Conservation (phyloP, 2,797 vertebrate genomes). For the Synanceia verrucosa region DNA sequence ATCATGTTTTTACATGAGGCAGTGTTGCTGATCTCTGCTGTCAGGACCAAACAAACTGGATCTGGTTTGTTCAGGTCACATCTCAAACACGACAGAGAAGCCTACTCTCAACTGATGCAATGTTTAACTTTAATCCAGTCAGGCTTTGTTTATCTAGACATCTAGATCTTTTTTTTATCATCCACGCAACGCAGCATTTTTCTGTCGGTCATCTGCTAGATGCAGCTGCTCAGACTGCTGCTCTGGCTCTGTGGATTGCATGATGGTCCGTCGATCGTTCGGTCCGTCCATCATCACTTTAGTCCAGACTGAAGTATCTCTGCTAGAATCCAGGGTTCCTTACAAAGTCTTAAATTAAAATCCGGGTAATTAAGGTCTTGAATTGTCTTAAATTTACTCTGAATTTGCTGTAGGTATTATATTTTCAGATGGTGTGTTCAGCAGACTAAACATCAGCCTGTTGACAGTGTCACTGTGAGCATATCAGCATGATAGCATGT, state of each 20-base stretch:
- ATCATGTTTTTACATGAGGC: not conserved
- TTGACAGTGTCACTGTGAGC: not conserved
- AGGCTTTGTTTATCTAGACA: not conserved
- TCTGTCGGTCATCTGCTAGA: not conserved
- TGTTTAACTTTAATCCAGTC: not conserved
- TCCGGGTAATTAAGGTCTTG: too few relatives aligned
- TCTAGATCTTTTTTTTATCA: not conserved
- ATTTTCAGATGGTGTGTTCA: too few relatives aligned
- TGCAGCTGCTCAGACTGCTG: conserved; percentile 1
- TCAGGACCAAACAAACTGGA: conserved; percentile 32
- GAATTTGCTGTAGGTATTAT: too few relatives aligned
- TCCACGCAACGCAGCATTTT: not conserved
- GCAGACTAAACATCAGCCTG: not conserved
- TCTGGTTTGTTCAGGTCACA: conserved; percentile 21
- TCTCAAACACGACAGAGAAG: not conserved
- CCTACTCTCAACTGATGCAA: not conserved
- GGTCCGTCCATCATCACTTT: not conserved
- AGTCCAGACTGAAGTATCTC: not conserved
- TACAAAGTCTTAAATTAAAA: too few relatives aligned
- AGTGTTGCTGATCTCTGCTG: conserved; percentile 11
- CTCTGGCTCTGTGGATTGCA: not conserved
- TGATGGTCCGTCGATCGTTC: not conserved
- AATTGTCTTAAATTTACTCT: too few relatives aligned
- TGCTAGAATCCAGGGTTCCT: not conserved
- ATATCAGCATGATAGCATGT: not conserved